Evolutionary conservation across 1,140 invertebrate species (phyloP), one percentile per base, ranked within the genome.

Genomic region (Drosophila funebris): DNA sequence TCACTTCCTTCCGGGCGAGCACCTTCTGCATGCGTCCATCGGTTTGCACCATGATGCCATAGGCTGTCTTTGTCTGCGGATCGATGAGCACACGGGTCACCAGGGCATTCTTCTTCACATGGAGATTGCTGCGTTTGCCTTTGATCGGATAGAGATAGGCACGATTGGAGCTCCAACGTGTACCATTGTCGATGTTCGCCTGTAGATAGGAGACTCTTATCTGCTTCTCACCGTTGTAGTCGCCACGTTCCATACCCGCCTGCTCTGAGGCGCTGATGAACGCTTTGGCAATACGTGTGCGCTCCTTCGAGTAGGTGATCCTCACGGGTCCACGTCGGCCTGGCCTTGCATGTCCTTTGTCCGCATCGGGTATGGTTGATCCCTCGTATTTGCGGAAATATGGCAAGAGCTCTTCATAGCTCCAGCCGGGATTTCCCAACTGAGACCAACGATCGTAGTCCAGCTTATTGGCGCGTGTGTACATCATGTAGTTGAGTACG

Each of bases 401-500:
- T 0, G 95, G 95, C 3, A 97, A 78, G 0, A 97, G 93, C 3
- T 96, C 94, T 1, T 95, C 92, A 92, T 95, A 98, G 3, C 95
- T 94, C 97, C 97, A 98, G 0, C 95, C 96, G 0, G 91, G 73
- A 66, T 97, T 97, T 0, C 97, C 97, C 80, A 96, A 88, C 6
- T 11, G 16, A 7, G 57, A 94, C 97, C 97, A 98, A 14, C 94
- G 91, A 80, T 98, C 95, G 79, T 96, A 98, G 87, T 98, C 96
- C 8, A 83, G 76, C 4, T 94, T 92, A 82, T 96, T 92, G 5
- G 97, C 96, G 77, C 97, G 13, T 0, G 96, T 96, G 73, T 97
- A 97, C 37, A 98, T 96, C 97, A 98, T 97, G 64, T 97, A 97
- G 87, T 98, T 98, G 0, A 98, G 91, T 0, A 96, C 96, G 41